Percentiles rank a stretch among this genome's conserved stretches.
These are phyloP conservation scores for Rhinoraja longicauda DNA, from an alignment of 2,797 vertebrate genomes.

Conservation along the genomic window DNA sequence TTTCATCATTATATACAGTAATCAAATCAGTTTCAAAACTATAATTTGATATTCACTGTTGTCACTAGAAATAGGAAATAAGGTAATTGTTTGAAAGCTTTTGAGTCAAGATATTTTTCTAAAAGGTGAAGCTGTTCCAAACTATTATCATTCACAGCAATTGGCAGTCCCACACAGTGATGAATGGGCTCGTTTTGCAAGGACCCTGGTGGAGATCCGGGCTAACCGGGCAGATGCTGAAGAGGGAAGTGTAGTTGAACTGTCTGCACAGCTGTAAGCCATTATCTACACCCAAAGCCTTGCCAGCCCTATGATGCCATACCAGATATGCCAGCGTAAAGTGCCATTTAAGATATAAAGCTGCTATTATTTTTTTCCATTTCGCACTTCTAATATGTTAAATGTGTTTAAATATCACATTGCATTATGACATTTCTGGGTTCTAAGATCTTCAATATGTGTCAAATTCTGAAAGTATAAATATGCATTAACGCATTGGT, in stretches of 20 bases:
- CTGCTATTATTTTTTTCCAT: constrained; percentile 24
- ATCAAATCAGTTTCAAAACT: not conserved
- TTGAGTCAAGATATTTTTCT: not conserved
- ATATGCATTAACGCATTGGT: constrained; percentile 60
- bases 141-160: constrained; percentile 56
- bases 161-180: constrained; percentile 79
- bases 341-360: constrained; percentile 25
- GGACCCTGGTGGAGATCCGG: constrained; percentile 85
- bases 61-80: not conserved
- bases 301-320: not conserved
- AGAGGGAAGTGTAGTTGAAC: constrained; percentile 79
- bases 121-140: not conserved
- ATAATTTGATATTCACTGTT: not conserved
- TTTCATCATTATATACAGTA: not conserved
- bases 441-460: not conserved
- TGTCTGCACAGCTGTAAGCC: constrained; percentile 63
- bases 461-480: not conserved
- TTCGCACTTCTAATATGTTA: constrained; percentile 31
- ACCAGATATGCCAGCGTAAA: constrained; percentile 24
- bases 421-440: not conserved
- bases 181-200: constrained; percentile 82
- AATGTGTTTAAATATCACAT: constrained; percentile 1
- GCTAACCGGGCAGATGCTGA: constrained; percentile 87
- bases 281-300: not conserved
- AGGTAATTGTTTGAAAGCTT: not conserved